Conservation (phyloP, 2,113 vertebrate genomes). For the Corapipo altera region DNA sequence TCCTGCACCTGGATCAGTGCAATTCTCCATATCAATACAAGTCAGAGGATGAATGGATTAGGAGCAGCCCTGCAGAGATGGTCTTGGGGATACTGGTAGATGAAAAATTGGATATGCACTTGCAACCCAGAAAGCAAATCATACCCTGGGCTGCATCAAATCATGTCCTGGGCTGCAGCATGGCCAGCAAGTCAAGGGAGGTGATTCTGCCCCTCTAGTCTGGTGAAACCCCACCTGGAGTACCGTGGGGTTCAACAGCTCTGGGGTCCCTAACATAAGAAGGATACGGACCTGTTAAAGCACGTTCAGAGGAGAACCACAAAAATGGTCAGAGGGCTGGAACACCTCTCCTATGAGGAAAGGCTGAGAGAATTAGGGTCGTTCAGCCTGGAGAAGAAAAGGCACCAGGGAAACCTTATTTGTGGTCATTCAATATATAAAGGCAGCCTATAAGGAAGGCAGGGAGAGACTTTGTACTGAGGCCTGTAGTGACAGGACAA, state of each 20-base stretch:
- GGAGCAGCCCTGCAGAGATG: not conserved
- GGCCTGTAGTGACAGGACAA: not conserved
- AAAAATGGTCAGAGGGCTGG: not conserved
- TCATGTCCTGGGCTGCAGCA: not conserved
- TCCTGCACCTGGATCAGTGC: not conserved
- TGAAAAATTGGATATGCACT: not conserved
- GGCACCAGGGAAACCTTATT: not conserved
- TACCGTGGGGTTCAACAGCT: not conserved
- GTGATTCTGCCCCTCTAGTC: not conserved
- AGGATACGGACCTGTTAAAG: not conserved
- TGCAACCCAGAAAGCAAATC: not conserved
- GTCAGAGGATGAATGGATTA: not conserved
- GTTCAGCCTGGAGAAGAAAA: not conserved
- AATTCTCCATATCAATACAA: not conserved
- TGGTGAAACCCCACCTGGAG: not conserved
- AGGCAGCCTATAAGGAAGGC: not conserved
- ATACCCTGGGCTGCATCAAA: not conserved
- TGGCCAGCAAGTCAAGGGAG: not conserved
- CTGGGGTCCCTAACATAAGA: not conserved
- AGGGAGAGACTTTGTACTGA: not conserved
- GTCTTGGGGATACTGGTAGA: not conserved
- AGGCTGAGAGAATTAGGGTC: not conserved
- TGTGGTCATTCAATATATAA: not conserved
- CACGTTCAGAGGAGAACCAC: not conserved
- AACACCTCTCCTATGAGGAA: not conserved